Percentiles rank a stretch among this genome's conserved stretches.
phyloP scores from a whole-genome alignment of 2,113 vertebrate species.

The Corythoichthys haematopterus region DNA sequence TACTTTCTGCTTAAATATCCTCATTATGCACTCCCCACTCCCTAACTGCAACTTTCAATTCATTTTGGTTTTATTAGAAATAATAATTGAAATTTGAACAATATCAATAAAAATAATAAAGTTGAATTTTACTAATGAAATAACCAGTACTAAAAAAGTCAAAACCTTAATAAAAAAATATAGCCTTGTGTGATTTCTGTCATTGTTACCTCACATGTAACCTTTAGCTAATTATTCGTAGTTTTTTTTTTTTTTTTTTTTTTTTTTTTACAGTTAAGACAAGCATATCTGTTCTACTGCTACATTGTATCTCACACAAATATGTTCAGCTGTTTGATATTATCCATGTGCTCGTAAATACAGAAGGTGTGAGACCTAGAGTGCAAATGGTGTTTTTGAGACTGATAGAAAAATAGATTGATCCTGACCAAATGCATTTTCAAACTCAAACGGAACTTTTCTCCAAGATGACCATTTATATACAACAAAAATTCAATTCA shows the following conservation, averaged over 20 bases:
- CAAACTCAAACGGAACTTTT: constrained; percentile 37
- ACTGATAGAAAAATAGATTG: constrained; percentile 68
- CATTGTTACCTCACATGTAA: background rate
- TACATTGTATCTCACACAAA: constrained; percentile 46
- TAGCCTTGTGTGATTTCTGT: background rate
- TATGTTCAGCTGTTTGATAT: constrained; percentile 48
- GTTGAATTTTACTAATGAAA: too few relatives aligned
- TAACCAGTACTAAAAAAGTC: constrained; percentile 30
- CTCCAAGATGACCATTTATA: constrained; percentile 39
- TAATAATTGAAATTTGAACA: constrained; percentile 54
- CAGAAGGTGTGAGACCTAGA: constrained; percentile 30
- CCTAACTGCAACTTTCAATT: constrained; percentile 78
- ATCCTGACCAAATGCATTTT: constrained; percentile 39
- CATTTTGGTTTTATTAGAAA: constrained; percentile 72
- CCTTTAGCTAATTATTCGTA: background rate
- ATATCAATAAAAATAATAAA: too few relatives aligned
- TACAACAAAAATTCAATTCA: constrained; percentile 26
- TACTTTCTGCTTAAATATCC: constrained; percentile 90
- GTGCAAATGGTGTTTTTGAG: constrained; percentile 35
- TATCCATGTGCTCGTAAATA: constrained; percentile 49
- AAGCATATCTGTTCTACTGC: constrained; percentile 57
- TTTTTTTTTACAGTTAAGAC: constrained; percentile 22
- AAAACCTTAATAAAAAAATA: constrained; percentile 13
- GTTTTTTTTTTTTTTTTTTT: background rate
- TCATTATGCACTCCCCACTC: constrained; percentile 80